phyloP scores from a whole-genome alignment of 2,113 vertebrate species.

The Microtus oregoni region DNA sequence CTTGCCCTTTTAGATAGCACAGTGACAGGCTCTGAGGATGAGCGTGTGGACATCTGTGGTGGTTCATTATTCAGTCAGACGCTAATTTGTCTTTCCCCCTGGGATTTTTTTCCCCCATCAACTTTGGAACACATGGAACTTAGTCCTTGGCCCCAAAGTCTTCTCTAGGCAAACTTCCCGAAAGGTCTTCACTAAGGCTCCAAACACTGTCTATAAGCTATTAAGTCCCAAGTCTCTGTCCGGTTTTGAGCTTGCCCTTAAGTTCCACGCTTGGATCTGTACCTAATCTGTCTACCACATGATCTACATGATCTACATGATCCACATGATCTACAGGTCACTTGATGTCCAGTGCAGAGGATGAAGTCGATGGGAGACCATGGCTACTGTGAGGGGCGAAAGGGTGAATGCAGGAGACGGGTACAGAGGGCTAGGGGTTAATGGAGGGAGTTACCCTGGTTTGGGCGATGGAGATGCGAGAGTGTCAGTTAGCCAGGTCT shows the following conservation, averaged over 20 bases:
- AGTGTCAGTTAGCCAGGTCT: neutral
- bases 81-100: too few species aligned
- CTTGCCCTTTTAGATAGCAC: neutral
- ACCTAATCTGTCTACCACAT: neutral
- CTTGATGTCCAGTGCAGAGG: neutral
- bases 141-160: neutral
- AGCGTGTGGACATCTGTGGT: neutral
- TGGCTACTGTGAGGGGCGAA: fast-evolving
- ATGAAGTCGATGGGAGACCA: neutral
- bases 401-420: too few species aligned
- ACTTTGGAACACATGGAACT: neutral
- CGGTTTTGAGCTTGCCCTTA: too few species aligned
- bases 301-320: too few species aligned
- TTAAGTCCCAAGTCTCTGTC: neutral
- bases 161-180: neutral
- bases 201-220: neutral
- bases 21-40: neutral
- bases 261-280: neutral
- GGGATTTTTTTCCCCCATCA: neutral
- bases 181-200: neutral
- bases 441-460: fast-evolving
- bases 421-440: fast-evolving
- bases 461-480: fast-evolving
- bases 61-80: neutral
- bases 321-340: neutral